phyloP scores from a whole-genome alignment of 2,113 vertebrate genomes.

The Osmerus mordax region DNA sequence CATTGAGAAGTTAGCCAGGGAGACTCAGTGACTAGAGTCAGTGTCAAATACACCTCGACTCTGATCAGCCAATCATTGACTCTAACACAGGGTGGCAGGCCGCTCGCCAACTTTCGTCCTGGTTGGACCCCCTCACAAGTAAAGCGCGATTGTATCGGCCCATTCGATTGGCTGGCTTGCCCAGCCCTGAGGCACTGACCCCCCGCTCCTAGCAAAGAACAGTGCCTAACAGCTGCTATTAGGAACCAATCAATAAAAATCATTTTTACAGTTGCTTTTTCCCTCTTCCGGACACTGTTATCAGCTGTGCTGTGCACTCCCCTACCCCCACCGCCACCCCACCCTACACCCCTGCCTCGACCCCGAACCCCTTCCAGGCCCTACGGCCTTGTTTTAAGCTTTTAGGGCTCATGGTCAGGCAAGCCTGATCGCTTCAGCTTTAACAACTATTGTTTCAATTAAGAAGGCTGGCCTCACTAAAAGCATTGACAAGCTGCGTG shows the following conservation, averaged over 20 bases:
- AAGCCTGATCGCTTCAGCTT: slow-evolving; percentile 63
- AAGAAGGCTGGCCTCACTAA: slow-evolving; percentile 47
- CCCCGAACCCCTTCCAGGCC: slow-evolving; percentile 64
- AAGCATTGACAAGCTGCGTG: slow-evolving; percentile 51
- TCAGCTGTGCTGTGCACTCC: not conserved
- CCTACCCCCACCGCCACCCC: not conserved
- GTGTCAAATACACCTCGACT: too few relatives aligned
- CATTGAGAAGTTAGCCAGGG: too few relatives aligned
- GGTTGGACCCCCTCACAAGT: slow-evolving; percentile 41
- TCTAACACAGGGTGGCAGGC: slow-evolving; percentile 51
- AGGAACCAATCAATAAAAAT: slow-evolving; percentile 72
- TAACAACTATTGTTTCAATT: slow-evolving; percentile 58
- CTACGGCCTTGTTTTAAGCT: slow-evolving; percentile 73
- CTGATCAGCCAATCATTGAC: too few relatives aligned
- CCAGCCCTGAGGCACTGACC: slow-evolving; percentile 54
- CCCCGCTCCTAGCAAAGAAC: slow-evolving; percentile 61
- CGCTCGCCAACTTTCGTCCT: slow-evolving; percentile 29
- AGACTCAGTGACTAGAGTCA: too few relatives aligned
- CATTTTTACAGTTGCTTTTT: slow-evolving; percentile 61
- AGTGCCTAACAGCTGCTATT: slow-evolving; percentile 67
- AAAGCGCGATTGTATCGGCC: slow-evolving; percentile 30
- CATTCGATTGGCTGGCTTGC: slow-evolving; percentile 53
- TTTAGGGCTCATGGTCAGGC: slow-evolving; percentile 61
- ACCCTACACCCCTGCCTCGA: slow-evolving; percentile 13
- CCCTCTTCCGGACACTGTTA: slow-evolving; percentile 49